Evolutionary conservation across 2,797 vertebrate genomes (phyloP), one percentile per base, ranked within the genome.

Genomic region (Glossophaga mutica): DNA sequence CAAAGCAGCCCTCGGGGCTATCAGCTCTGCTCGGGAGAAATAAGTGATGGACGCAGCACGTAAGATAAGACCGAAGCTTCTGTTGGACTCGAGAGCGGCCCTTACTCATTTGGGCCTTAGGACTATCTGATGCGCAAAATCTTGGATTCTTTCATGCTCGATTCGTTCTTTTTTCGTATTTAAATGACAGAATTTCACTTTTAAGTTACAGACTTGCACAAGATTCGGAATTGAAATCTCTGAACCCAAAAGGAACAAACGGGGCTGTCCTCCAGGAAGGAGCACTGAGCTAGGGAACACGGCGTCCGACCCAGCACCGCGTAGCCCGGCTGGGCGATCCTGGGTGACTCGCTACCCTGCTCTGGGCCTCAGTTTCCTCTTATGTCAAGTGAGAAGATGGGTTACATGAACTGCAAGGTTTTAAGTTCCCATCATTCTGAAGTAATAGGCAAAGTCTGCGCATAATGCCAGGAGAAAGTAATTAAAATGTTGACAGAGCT

Each of bases 201-300:
- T 50, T 39, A 34, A 84, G 77, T 52, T n/a, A 81, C 11, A 65
- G 65, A 70, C 10, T 50, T 76, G 16, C 77, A 15, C 48, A 67
- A 16, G 71, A 48, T 44, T 96, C 70, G 34, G 46, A 79, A 77
- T 39, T 71, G 57, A 46, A 79, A 79, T 44, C 84, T 95, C 76
- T 76, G 46, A 68, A 55, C 19, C 24, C 57, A 77, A 18, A 90
- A n/a, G 37, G 44, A n/a, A 85, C 62, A 42, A 15, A 18, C 9
- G 19, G 37, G 39, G 9, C 39, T 37, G 32, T 24, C 57, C 44
- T 62, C 15, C 1, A 65, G 24, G 39, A 89, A 74, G 18, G 15
- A 46, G 15, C 4, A 3, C 16, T 8, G 57, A 6, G 29, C 1
- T 8, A 12, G 29, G 8, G 62, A 34, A 76, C 5, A 10, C 0